A percentile compares a stretch with the other conserved stretches of the same genome.
These are phyloP conservation scores for Hypselothyrea guttata DNA, from an alignment of 2,888 invertebrate species.

Conservation along the genomic window DNA sequence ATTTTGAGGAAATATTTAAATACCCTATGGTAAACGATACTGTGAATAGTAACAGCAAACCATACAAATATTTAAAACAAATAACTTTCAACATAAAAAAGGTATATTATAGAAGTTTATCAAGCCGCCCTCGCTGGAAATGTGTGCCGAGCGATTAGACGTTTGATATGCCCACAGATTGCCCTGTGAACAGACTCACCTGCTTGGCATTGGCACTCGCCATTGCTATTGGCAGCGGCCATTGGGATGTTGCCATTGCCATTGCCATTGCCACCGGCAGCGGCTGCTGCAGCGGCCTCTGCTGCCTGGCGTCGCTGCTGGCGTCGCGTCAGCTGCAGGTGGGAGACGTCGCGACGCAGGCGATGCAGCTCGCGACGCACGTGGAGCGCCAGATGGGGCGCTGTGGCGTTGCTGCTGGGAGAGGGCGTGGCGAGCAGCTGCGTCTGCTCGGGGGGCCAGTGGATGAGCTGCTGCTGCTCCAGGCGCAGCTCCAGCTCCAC, in stretches of 20 bases:
- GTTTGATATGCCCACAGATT: neutral
- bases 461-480: constrained; percentile 70
- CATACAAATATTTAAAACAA: too few relatives aligned
- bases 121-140: neutral
- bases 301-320: constrained; percentile 80
- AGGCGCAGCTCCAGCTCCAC: constrained; percentile 78
- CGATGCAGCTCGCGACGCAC: constrained; percentile 81
- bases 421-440: constrained; percentile 46
- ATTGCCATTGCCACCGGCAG: constrained; percentile 72
- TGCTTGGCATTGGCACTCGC: constrained; percentile 88
- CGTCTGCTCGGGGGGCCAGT: constrained; percentile 64
- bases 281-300: constrained; percentile 67
- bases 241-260: constrained; percentile 3
- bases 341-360: constrained; percentile 82
- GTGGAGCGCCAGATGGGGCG: constrained; percentile 64
- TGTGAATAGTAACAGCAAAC: too few relatives aligned
- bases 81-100: too few relatives aligned
- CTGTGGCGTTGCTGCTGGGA: constrained; percentile 31
- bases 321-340: constrained; percentile 80
- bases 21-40: too few relatives aligned
- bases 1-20: too few relatives aligned
- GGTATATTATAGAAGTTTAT: neutral
- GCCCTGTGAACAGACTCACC: constrained; percentile 82
- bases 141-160: neutral
- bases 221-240: constrained; percentile 62